Evolutionary conservation across 2,113 vertebrate species (phyloP).

Genomic region (Mirza zaza): DNA sequence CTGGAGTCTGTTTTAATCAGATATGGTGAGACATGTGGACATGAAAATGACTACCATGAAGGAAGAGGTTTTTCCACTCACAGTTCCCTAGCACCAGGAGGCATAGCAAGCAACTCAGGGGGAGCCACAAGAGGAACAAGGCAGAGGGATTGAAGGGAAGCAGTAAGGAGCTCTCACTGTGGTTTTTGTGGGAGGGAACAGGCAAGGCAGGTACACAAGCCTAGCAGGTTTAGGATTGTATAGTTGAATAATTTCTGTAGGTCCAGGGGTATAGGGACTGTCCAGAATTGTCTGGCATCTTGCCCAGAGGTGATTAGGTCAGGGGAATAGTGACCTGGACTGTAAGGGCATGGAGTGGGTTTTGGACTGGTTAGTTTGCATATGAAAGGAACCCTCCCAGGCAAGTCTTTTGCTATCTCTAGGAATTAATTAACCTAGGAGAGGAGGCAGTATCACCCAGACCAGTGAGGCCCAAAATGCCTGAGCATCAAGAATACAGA

Average conservation of each 20-base stretch:
- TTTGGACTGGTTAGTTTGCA: neutral
- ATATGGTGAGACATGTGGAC: neutral
- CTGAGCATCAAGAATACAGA: neutral
- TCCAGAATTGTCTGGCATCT: neutral
- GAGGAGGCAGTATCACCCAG: no score
- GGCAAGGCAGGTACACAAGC: neutral
- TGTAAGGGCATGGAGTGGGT: accelerated
- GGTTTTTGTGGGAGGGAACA: neutral
- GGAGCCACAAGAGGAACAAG: neutral
- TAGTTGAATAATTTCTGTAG: neutral
- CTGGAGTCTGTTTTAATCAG: neutral
- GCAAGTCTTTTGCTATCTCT: neutral
- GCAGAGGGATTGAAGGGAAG: neutral
- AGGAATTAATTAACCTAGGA: neutral
- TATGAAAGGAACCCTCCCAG: neutral
- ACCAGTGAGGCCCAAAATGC: neutral
- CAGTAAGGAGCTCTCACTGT: neutral
- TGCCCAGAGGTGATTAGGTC: neutral
- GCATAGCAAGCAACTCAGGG: neutral
- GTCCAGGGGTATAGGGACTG: no score
- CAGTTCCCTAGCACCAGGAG: neutral
- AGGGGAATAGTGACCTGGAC: neutral
- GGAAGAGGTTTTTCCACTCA: neutral
- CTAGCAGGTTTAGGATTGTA: neutral
- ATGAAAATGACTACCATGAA: neutral